Base-by-base conservation (phyloP, 2,888 invertebrate genomes). In the Atherix ibis region DNA sequence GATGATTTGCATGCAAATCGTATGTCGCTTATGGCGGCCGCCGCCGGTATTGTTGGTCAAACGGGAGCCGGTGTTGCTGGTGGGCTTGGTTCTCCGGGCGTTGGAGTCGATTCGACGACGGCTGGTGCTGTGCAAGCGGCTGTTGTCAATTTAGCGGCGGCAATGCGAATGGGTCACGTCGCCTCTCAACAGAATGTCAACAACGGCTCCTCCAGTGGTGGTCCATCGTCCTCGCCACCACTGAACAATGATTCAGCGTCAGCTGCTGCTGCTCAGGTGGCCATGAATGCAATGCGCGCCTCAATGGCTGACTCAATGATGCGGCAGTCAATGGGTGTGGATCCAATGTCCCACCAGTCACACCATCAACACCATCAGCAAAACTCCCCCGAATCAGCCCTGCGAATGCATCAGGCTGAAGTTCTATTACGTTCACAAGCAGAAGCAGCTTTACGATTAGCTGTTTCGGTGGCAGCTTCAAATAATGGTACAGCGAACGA, bases 401-500 rank as follows among this genome's bases (percentile, higher is more conserved):
- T 76, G 27, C 64, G 77, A 42, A 75, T 80, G 64, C 83, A 84
- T 48, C 83, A 83, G 50, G 80, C 82, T 2, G 84, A 84, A 56
- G 81, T 80, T 1, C 64, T 87, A 33, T 63, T 88, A 15, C 68
- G 87, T 51, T 81, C 82, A 46, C 87, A 88, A 51, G 85, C 85
- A 1, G 87, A 87, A 56, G 84, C 84, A 1, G 79, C 80, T 5
- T 65, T 88, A 24, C 68, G 87, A 48, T 58, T 87, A 38, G 87
- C 85, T 22, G 85, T 85, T 43, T 73, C 73, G 6, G 79, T 80
- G 50, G 76, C 75, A 1, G 65, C 62, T 6, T 49, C 49, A 13
- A 46, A 44, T 40, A 47, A 45, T 40, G 42, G 42, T 31, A 30
- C 37, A 10, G 26, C 35, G 5, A 45, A 38, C 26, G 39, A 32